Conservation (phyloP, 1,140 invertebrate species). For the Drosophila bifasciata region DNA sequence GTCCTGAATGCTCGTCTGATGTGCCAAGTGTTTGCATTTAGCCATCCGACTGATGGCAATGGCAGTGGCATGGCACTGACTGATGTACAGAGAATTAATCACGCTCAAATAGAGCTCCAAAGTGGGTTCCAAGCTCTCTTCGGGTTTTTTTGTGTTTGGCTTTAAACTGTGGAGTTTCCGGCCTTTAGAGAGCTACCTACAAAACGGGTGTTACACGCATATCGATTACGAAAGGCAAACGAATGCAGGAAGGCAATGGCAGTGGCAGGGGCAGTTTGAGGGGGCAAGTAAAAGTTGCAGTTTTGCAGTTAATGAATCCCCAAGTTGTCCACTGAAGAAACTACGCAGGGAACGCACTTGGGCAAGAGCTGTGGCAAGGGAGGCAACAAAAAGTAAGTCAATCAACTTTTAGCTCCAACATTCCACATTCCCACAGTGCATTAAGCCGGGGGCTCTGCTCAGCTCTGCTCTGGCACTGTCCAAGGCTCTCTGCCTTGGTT, state of each 20-base stretch:
- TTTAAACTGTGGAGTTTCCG: conserved; percentile 67
- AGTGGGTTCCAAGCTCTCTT: conserved; percentile 26
- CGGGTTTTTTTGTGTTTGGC: conserved; percentile 9
- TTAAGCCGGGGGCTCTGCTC: conserved; percentile 32
- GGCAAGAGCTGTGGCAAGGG: background rate
- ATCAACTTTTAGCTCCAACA: conserved; percentile 59
- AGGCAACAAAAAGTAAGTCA: conserved; percentile 55
- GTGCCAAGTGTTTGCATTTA: conserved; percentile 64
- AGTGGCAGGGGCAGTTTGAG: conserved; percentile 4
- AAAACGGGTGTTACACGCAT: conserved; percentile 65
- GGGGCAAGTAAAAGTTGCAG: conserved; percentile 38
- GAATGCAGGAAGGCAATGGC: background rate
- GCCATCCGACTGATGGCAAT: conserved; percentile 13
- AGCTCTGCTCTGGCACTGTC: conserved; percentile 1
- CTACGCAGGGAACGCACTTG: background rate
- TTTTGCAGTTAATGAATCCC: conserved; percentile 63
- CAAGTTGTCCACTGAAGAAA: conserved; percentile 28
- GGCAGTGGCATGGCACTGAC: conserved; percentile 39
- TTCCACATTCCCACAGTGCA: conserved; percentile 70
- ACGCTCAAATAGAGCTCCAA: conserved; percentile 75
- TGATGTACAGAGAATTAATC: conserved; percentile 73
- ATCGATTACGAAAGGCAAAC: conserved; percentile 60
- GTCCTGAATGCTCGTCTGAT: conserved; percentile 19
- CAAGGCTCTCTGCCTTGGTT: conserved; percentile 13
- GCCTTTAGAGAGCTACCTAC: conserved; percentile 37